Base-by-base conservation (phyloP, 1,140 invertebrate species). In the Lucilia cuprina region DNA sequence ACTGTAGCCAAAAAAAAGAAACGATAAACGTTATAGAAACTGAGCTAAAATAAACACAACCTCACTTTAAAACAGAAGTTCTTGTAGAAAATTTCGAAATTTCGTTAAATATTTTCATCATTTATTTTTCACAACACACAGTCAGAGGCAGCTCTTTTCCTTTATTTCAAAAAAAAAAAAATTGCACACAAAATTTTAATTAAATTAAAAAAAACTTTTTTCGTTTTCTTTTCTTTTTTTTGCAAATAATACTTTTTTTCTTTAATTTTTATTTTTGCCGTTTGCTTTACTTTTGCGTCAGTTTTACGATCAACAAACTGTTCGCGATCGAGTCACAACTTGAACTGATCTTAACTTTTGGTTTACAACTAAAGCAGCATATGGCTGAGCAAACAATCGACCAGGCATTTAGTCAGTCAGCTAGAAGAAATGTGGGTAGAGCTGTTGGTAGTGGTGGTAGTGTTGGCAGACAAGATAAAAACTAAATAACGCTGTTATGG, bases 321-420 rank as follows among this genome's bases (percentile, higher is more conserved):
- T 49, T 49, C 77, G 41, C 77, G 41, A 70, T 70, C 65, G 65
- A 80, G 41, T 80, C 77, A 25, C 77, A 50, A 30, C 19, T 49
- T 80, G 12, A 80, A 80, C 77, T 80, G 75, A 80, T 80, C 77
- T 80, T 50, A 80, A 80, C 41, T 21, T 50, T 49, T 21, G 41
- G n/a, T 80, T 5, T 25, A 25, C 3, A 50, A 49, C 7, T 21
- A 13, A 5, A 49, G 21, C n/a, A 80, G 19, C 41, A 80, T 80
- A 80, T 80, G 77, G 41, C 34, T 10, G 25, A 78, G 35, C 75
- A 70, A 17, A 35, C 34, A 78, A 49, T 5, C 75, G n/a, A 7
- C 75, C 41, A 78, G 55, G 12, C 65, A 70, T 70, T n/a, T 60
- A 60, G 55, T n/a, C 55, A 60, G 13, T 60, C 14, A 60, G 55